These are phyloP conservation scores for Rostratula benghalensis DNA, from an alignment of 2,113 vertebrate species.

Conservation along the genomic window DNA sequence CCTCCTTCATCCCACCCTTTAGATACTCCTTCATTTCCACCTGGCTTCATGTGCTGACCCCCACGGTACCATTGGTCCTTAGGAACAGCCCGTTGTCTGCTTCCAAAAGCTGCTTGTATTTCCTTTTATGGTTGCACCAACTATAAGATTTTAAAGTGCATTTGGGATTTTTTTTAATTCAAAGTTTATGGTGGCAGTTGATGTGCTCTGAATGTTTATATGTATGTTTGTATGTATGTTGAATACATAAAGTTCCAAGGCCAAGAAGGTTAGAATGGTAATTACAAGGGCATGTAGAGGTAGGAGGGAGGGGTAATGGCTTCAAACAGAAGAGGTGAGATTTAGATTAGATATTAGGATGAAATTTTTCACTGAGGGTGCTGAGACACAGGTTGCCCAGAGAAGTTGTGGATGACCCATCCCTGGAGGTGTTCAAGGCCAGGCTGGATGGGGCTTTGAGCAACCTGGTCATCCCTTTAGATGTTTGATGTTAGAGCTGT, in stretches of 20 bases:
- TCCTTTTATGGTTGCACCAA: not conserved
- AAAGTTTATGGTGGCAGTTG: rapidly evolving
- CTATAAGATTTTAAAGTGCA: not conserved
- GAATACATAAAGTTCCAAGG: rapidly evolving
- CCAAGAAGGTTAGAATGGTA: rapidly evolving
- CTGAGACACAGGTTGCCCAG: not conserved
- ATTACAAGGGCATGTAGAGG: not conserved
- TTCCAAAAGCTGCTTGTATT: rapidly evolving
- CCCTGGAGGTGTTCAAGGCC: not conserved
- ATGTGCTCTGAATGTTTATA: too few relatives aligned
- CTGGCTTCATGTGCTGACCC: not conserved
- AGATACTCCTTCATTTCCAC: too few relatives aligned
- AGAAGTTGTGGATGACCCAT: not conserved
- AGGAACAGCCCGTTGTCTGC: not conserved
- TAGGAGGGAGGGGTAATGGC: not conserved
- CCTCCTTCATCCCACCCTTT: too few relatives aligned
- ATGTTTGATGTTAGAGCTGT: not conserved
- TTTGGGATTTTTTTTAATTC: not conserved
- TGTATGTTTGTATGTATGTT: too few relatives aligned
- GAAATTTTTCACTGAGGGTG: not conserved
- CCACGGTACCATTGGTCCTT: rapidly evolving
- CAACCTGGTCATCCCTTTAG: not conserved
- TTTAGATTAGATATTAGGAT: not conserved
- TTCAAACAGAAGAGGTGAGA: not conserved
- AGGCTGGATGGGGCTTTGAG: not conserved